Percentiles rank a stretch among this genome's conserved stretches.
Conservation (phyloP, 2,888 invertebrate species). For the Pachydiplax longipennis region DNA sequence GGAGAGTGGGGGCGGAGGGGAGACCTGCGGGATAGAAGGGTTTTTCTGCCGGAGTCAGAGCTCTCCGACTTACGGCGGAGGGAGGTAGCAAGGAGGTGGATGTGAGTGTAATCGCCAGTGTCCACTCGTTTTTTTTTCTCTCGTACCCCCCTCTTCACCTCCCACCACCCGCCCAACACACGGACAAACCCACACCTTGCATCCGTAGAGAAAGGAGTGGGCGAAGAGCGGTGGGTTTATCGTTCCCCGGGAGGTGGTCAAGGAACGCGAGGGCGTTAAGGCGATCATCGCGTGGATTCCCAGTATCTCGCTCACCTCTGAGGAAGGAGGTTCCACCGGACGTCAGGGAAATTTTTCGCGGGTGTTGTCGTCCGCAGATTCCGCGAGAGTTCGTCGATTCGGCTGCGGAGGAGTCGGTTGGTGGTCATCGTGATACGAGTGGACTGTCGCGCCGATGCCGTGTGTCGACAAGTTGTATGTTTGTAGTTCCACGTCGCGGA, state of each 20-base stretch:
- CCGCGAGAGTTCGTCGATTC: too few species aligned
- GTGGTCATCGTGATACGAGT: too few species aligned
- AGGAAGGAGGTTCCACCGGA: background rate
- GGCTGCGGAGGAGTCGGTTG: too few species aligned
- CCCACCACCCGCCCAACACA: background rate
- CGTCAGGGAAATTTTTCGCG: too few species aligned
- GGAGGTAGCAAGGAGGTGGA: conserved; percentile 5
- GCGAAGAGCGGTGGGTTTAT: background rate
- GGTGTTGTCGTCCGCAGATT: too few species aligned
- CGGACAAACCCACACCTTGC: background rate
- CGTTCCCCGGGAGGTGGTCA: background rate
- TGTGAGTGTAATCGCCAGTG: background rate
- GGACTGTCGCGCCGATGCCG: too few species aligned
- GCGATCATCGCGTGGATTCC: background rate
- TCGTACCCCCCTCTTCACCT: background rate
- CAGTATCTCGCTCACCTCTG: background rate
- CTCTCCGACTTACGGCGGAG: conserved; percentile 32
- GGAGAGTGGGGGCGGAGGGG: background rate
- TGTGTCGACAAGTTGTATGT: too few species aligned
- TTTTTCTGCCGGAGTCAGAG: conserved; percentile 2
- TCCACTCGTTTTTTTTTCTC: background rate
- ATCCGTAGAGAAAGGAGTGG: background rate
- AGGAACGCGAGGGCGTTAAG: background rate
- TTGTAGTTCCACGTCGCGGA: too few species aligned
- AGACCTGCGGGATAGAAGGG: background rate